Conservation (phyloP, 2,888 invertebrate species). For the Orthonevra nobilis region DNA sequence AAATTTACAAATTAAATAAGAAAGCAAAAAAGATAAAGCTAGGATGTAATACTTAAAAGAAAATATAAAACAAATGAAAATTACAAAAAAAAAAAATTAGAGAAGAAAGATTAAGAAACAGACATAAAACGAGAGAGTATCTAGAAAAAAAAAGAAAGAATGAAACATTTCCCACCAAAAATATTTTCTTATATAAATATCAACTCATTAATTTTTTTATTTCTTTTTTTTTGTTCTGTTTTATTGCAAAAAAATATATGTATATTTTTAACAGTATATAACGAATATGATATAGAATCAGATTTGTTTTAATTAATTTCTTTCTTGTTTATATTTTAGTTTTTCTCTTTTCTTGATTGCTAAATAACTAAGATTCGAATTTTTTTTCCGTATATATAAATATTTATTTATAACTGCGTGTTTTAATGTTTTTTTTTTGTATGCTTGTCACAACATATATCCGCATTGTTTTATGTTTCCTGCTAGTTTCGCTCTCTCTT, state of each 20-base stretch:
- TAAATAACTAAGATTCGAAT: constrained; percentile 67
- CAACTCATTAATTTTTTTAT: constrained; percentile 17
- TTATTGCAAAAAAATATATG: constrained; percentile 66
- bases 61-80: constrained; percentile 8
- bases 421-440: constrained; percentile 18
- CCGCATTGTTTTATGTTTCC: constrained; percentile 52
- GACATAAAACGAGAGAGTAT: not conserved
- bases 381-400: constrained; percentile 37
- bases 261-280: constrained; percentile 60
- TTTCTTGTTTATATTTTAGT: constrained; percentile 22
- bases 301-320: constrained; percentile 29
- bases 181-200: constrained; percentile 18
- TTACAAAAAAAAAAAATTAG: constrained; percentile 12
- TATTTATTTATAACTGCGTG: not conserved
- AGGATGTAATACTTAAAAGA: constrained; percentile 19
- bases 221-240: constrained; percentile 16
- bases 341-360: constrained; percentile 16
- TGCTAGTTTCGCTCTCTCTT: constrained; percentile 59
- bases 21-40: constrained; percentile 11
- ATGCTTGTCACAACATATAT: constrained; percentile 61
- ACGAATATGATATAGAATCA: constrained; percentile 61
- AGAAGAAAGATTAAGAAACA: constrained; percentile 23
- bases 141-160: not conserved
- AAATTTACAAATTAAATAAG: constrained; percentile 58
- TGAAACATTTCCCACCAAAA: constrained; percentile 30